These are phyloP conservation scores for Gallirallus australis DNA, from an alignment of 2,797 vertebrate genomes.

Conservation along the genomic window DNA sequence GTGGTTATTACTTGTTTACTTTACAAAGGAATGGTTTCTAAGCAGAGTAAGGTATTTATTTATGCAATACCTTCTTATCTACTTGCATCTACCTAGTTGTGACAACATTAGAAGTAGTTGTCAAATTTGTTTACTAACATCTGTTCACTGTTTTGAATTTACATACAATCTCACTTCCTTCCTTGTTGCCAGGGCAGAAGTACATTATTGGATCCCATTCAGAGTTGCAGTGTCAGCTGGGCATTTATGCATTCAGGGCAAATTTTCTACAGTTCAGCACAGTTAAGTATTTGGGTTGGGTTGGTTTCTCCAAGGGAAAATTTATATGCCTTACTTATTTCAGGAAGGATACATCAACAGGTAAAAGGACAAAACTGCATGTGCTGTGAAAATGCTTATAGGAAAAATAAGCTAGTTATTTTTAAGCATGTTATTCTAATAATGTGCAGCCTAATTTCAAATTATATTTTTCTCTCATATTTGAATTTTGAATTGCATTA, in stretches of 20 bases:
- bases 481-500: background rate
- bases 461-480: background rate
- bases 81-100: background rate
- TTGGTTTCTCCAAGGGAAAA: background rate
- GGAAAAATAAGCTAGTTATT: background rate
- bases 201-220: background rate
- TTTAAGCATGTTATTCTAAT: background rate
- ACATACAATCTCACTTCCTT: background rate
- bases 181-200: background rate
- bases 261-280: background rate
- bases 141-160: background rate
- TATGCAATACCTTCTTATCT: background rate
- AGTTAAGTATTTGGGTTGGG: background rate
- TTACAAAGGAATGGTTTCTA: background rate
- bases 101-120: background rate
- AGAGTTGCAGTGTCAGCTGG: rapidly evolving
- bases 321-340: background rate
- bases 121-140: background rate
- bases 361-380: background rate
- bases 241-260: background rate
- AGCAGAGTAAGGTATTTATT: background rate
- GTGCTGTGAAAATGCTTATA: background rate
- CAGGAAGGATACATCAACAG: background rate
- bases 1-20: background rate
- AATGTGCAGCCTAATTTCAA: background rate